These are phyloP conservation scores for Neelides folsomi DNA, from an alignment of 2,888 invertebrate species.

Conservation along the genomic window DNA sequence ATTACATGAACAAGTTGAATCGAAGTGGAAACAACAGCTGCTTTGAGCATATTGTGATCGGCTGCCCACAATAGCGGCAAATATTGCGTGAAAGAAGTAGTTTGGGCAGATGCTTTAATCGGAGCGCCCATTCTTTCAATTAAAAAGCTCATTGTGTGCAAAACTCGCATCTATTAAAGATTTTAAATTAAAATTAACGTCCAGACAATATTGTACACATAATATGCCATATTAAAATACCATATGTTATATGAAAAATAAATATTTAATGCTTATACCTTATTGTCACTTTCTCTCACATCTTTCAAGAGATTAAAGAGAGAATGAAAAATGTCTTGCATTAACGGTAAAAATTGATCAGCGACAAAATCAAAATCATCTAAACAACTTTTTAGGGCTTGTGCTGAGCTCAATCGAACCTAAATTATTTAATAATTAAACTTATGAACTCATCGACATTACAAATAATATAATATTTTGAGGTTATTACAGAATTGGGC, in stretches of 20 bases:
- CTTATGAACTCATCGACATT: background rate
- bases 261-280: conserved; percentile 42
- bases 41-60: conserved; percentile 76
- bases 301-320: conserved; percentile 74
- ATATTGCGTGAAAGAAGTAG: conserved; percentile 59
- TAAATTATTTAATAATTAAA: conserved; percentile 15
- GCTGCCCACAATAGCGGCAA: conserved; percentile 76
- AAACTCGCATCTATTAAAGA: conserved; percentile 60
- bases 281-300: conserved; percentile 81
- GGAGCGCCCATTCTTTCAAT: conserved; percentile 70
- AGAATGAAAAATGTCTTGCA: conserved; percentile 62
- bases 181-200: background rate
- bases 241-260: too few relatives aligned
- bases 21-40: conserved; percentile 75
- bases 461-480: background rate
- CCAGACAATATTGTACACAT: background rate
- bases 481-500: background rate
- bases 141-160: conserved; percentile 76
- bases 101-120: conserved; percentile 51
- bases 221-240: too few relatives aligned
- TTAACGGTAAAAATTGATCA: conserved; percentile 70
- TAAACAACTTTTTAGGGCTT: conserved; percentile 66
- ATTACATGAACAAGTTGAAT: conserved; percentile 67
- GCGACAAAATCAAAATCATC: conserved; percentile 86
- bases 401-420: conserved; percentile 72